These are phyloP conservation scores for Troilus luridus DNA, from an alignment of 2,888 invertebrate genomes.

Conservation along the genomic window DNA sequence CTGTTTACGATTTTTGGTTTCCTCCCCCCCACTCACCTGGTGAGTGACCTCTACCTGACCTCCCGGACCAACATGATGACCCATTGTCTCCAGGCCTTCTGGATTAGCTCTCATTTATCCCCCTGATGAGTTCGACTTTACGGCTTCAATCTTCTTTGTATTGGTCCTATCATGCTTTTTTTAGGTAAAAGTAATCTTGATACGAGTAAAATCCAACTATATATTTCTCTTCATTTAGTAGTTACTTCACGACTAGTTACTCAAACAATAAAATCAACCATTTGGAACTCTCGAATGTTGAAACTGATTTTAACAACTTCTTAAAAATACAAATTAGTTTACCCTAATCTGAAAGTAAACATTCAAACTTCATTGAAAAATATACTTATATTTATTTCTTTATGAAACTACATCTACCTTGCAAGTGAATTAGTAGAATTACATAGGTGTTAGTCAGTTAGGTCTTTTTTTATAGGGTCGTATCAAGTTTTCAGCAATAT, in stretches of 20 bases:
- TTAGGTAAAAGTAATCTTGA: not conserved
- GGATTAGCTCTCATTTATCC: not conserved
- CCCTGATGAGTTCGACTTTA: conserved; percentile 7
- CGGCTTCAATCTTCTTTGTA: conserved; percentile 1
- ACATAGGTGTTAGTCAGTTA: no score
- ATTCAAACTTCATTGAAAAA: no score
- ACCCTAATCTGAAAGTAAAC: no score
- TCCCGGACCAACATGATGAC: not conserved
- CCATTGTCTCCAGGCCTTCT: conserved; percentile 25
- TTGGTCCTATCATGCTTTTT: not conserved
- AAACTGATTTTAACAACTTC: no score
- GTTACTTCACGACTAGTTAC: not conserved
- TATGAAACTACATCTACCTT: no score
- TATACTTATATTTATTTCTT: no score
- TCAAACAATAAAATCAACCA: no score
- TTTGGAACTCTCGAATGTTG: no score
- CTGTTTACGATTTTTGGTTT: not conserved
- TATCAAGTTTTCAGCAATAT: no score
- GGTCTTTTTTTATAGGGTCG: no score
- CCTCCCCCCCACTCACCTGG: conserved; percentile 12
- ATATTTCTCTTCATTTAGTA: not conserved
- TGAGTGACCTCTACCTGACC: conserved; percentile 18
- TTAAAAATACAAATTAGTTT: no score
- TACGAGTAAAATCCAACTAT: not conserved
- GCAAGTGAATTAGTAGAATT: no score